Evolutionary conservation across 2,888 invertebrate species (phyloP), one percentile per base, ranked within the genome.

Genomic region (Troides helena): DNA sequence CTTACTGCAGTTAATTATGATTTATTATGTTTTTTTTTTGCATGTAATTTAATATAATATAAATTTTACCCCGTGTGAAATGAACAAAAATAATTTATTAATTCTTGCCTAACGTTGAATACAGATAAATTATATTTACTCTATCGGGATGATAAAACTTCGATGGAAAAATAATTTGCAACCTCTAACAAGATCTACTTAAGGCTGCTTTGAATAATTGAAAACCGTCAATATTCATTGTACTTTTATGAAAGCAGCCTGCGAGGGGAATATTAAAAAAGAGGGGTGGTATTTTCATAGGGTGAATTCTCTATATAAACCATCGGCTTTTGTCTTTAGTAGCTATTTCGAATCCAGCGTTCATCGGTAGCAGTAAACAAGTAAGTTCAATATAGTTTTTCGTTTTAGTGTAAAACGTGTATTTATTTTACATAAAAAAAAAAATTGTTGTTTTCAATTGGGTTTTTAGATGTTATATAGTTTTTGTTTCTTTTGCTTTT

Each of bases 211-310:
- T 80, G 79, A 83, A 82, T 86, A 88, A 87, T 89, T 84, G 88
- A 88, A 89, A 86, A 86, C 75, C 88, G 92, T 91, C 92, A 92
- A 90, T 92, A 90, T 85, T 81, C 75, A 81, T 78, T 74, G 77
- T 80, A 76, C 77, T 77, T 76, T 78, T 76, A 80, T 78, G 79
- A 80, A 80, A 78, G 77, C 80, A 82, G 79, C 75, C 75, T 76
- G 78, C 82, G 86, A 82, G 88, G 86, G 86, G 92, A 92, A 92
- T 92, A 92, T 91, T 92, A 90, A 92, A 86, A 76, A 85, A 87
- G 90, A 87, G 89, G 83, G 80, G 80, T 75, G 77, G 78, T 88
- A 82, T 88, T 87, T 85, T 86, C 78, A 77, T 69, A 65, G 77
- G 79, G 76, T 73, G 74, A 71, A 71, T 72, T 74, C 72, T 69